Base-by-base conservation (phyloP, 2,113 vertebrate species). In the Nematolebias whitei region DNA sequence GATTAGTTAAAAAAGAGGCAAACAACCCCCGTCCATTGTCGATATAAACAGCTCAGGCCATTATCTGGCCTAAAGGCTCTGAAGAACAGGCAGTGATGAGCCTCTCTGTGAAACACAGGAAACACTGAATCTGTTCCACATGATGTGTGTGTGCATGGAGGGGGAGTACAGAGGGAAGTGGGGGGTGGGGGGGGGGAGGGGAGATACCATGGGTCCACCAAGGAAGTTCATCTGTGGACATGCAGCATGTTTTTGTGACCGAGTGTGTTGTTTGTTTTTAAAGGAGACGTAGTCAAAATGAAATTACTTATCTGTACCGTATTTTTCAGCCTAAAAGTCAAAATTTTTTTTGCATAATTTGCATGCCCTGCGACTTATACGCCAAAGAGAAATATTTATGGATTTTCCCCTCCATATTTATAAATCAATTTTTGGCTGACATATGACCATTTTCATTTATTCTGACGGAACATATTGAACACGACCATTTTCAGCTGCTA, bases 111-210 rank as follows among this genome's bases (percentile, higher is more conserved):
- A 79, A 83, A 90, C 84, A 90, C 83, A 89, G 85, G 86, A 87
- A 90, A 87, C 82, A 70, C 85, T 83, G 78, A 71, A 83, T 82
- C 83, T 67, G 76, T 83, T 85, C 87, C 87, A 88, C 85, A 87
- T 85, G 89, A 86, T 82, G 71, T 0, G 45, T n/a, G 35, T 20
- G 66, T 44, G n/a, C 51, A 53, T 40, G 43, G n/a, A 38, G 58
- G 24, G 51, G 39, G 64, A 38, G 43, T 54, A 60, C 52, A 76
- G 18, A 68, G 32, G 63, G 63, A 60, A 13, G n/a, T n/a, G n/a
- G n/a, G n/a, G n/a, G n/a, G n/a, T n/a, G n/a, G n/a, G n/a, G 59
- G 19, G 10, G 11, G 2, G 11, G 4, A 51, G 57, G 61, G 24
- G 60, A 66, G 72, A 75, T 54, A 63, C 54, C 61, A 68, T 63